phyloP scores from a whole-genome alignment of 23 tunicate genomes.

The Ciona savignyi region DNA sequence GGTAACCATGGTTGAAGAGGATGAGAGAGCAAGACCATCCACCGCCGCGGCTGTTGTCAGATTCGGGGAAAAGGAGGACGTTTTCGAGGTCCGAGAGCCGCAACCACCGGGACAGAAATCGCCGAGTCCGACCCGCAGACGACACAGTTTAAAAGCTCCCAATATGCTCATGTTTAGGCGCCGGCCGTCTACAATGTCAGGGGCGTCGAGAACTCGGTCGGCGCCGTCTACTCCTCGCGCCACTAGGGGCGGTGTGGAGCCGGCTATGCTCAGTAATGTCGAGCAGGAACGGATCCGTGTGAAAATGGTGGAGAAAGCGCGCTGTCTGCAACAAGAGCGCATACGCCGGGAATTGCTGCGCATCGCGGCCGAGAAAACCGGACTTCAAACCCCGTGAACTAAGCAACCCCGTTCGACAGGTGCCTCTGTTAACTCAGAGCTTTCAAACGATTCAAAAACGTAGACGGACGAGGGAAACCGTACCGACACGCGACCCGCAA shows the following conservation, averaged over 20 bases:
- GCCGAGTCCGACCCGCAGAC: not conserved
- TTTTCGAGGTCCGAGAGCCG: not conserved
- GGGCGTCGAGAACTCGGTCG: not conserved
- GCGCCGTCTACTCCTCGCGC: not conserved
- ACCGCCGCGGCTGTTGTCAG: conserved; percentile 39
- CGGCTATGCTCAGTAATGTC: conserved; percentile 44
- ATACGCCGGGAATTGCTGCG: conserved; percentile 20
- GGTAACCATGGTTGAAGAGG: not conserved
- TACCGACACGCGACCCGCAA: not conserved
- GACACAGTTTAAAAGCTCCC: conserved; percentile 29
- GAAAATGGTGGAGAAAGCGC: conserved; percentile 62
- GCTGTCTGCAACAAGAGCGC: conserved; percentile 44
- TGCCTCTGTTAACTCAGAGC: not conserved
- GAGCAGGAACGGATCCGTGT: conserved; percentile 68
- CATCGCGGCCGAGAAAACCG: not conserved
- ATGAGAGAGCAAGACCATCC: conserved; percentile 17
- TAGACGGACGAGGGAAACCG: not conserved
- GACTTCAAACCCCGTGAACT: not conserved
- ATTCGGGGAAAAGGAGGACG: conserved; percentile 18
- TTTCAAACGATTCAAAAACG: not conserved
- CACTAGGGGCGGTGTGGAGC: conserved; percentile 7
- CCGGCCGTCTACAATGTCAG: conserved; percentile 5
- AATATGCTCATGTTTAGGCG: conserved; percentile 25
- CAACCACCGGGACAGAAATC: not conserved
- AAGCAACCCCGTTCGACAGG: no score